A percentile compares a stretch with the other conserved stretches of the same genome.
phyloP scores from a whole-genome alignment of 2,113 vertebrate species.

The Nycticebus coucang region DNA sequence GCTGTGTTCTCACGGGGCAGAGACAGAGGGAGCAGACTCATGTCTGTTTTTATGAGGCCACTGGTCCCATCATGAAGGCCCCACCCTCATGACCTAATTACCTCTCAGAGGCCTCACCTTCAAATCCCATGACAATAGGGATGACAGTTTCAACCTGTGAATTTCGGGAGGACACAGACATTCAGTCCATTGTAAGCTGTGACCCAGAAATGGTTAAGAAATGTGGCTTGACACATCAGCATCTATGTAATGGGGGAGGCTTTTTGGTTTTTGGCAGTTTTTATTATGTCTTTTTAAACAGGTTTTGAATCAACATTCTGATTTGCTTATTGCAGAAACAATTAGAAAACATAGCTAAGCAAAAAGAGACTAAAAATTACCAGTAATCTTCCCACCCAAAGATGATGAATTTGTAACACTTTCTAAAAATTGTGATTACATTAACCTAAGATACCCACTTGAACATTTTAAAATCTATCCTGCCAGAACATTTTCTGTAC shows the following conservation, averaged over 20 bases:
- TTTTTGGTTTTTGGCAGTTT: background rate
- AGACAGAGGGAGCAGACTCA: background rate
- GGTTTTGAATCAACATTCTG: background rate
- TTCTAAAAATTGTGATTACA: slow-evolving; percentile 25
- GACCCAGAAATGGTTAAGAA: background rate
- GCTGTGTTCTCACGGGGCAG: too few relatives aligned
- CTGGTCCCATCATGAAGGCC: background rate
- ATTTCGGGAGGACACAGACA: background rate
- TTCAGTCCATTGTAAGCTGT: background rate
- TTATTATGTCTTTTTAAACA: background rate
- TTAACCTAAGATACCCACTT: background rate
- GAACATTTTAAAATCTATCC: background rate
- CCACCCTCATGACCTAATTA: background rate
- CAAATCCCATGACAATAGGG: background rate
- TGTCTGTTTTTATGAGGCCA: too few relatives aligned
- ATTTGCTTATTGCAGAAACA: background rate
- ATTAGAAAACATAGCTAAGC: slow-evolving; percentile 37
- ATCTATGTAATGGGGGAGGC: background rate
- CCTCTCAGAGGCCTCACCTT: background rate
- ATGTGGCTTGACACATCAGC: background rate
- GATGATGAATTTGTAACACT: background rate
- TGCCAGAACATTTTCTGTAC: background rate
- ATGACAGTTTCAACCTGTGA: background rate
- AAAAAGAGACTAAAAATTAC: slow-evolving; percentile 22
- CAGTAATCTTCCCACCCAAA: background rate